phyloP scores from a whole-genome alignment of 2,113 vertebrate genomes.

The Nesogale talazaci region DNA sequence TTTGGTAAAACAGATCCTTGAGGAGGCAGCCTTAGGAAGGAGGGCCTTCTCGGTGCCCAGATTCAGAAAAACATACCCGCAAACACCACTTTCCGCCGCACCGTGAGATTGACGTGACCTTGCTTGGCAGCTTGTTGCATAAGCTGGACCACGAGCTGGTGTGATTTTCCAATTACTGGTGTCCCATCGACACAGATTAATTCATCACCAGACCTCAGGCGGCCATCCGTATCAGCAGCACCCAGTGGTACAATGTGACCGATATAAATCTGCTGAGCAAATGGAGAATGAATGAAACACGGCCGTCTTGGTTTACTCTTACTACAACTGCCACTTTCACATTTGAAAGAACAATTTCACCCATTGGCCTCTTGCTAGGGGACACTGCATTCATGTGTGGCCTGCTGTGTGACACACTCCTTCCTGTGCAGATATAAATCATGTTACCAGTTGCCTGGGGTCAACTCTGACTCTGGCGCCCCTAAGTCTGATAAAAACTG shows the following conservation, averaged over 20 bases:
- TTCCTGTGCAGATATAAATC: neutral
- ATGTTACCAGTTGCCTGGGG: neutral
- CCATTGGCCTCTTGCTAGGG: neutral
- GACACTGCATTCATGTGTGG: neutral
- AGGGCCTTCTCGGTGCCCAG: constrained; percentile 12
- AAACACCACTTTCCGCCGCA: constrained; percentile 95
- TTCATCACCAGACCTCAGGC: constrained; percentile 97
- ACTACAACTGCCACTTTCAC: neutral
- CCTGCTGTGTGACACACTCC: neutral
- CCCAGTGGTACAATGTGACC: constrained; percentile 99
- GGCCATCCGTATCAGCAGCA: constrained; percentile 96
- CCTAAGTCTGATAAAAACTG: neutral
- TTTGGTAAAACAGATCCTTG: constrained; percentile 65
- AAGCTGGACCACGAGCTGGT: constrained; percentile 98
- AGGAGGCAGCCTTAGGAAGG: constrained; percentile 55
- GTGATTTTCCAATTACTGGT: constrained; percentile 97
- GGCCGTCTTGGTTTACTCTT: neutral
- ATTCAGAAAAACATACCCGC: constrained; percentile 88
- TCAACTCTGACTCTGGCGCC: neutral
- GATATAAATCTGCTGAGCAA: constrained; percentile 94
- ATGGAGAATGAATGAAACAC: constrained; percentile 39
- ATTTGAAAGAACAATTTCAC: neutral
- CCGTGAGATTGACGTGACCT: constrained; percentile 98
- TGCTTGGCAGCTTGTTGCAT: constrained; percentile 99
- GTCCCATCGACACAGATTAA: constrained; percentile 98